These are phyloP conservation scores for Stenodema calcarata DNA, from an alignment of 2,888 invertebrate genomes.

Conservation along the genomic window DNA sequence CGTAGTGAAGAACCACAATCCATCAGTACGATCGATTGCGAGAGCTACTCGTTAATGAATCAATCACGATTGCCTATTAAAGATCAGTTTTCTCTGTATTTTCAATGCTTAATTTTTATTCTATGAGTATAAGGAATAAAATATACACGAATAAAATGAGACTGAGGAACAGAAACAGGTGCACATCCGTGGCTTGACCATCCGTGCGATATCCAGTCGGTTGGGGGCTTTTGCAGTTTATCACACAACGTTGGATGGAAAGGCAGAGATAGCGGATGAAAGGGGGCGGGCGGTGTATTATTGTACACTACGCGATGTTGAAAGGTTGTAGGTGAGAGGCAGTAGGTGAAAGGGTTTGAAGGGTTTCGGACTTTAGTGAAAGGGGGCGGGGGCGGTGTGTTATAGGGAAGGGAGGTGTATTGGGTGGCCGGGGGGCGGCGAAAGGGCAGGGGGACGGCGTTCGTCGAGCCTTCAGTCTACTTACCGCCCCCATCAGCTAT, in stretches of 20 bases:
- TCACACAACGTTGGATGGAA: not conserved
- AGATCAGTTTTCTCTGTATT: too few relatives aligned
- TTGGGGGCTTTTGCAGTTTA: not conserved
- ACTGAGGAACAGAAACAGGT: not conserved
- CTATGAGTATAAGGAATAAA: not conserved
- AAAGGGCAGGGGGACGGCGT: not conserved
- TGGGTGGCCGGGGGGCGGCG: not conserved
- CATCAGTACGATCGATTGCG: too few relatives aligned
- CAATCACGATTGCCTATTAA: too few relatives aligned
- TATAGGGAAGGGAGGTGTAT: not conserved
- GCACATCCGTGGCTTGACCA: not conserved
- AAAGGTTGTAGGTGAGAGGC: not conserved
- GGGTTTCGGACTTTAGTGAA: not conserved
- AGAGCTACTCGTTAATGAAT: too few relatives aligned
- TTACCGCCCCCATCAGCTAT: constrained; percentile 25
- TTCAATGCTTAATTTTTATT: too few relatives aligned
- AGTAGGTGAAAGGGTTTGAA: not conserved
- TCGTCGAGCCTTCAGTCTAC: constrained; percentile 19
- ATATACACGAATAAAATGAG: not conserved
- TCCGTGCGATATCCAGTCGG: not conserved
- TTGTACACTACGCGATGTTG: not conserved
- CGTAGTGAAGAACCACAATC: too few relatives aligned
- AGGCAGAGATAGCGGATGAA: not conserved
- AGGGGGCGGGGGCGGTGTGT: not conserved
- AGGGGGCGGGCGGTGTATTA: not conserved